Conservation (phyloP, 2,113 vertebrate genomes). For the Calonectris borealis region DNA sequence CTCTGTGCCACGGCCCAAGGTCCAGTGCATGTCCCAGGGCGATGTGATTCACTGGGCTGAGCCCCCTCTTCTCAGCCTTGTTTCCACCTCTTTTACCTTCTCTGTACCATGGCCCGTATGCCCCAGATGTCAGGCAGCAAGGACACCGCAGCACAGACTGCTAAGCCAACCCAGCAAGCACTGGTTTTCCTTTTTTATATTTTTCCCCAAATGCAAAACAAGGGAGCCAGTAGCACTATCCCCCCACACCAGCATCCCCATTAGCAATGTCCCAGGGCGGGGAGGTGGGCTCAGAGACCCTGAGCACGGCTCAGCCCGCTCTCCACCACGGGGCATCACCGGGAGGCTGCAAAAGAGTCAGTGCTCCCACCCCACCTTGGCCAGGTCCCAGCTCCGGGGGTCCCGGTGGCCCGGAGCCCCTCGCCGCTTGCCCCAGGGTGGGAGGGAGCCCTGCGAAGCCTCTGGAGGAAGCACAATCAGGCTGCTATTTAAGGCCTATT, state of each 20-base stretch:
- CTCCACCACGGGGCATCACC: neutral
- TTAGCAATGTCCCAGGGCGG: neutral
- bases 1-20: neutral
- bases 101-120: neutral
- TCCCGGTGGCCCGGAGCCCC: neutral
- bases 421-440: neutral
- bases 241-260: fast-evolving
- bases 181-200: neutral
- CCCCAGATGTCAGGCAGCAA: fast-evolving
- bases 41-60: neutral
- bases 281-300: neutral
- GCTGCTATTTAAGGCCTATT: conserved; percentile 50
- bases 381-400: neutral
- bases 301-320: neutral
- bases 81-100: neutral
- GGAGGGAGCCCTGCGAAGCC: neutral
- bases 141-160: neutral
- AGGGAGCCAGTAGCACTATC: neutral
- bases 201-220: neutral
- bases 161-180: fast-evolving
- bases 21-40: fast-evolving
- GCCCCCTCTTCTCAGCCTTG: neutral
- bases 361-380: neutral
- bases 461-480: neutral
- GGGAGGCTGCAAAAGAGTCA: neutral